These are phyloP conservation scores for Nasonia longicornis DNA, from an alignment of 1,140 invertebrate species.

Conservation along the genomic window DNA sequence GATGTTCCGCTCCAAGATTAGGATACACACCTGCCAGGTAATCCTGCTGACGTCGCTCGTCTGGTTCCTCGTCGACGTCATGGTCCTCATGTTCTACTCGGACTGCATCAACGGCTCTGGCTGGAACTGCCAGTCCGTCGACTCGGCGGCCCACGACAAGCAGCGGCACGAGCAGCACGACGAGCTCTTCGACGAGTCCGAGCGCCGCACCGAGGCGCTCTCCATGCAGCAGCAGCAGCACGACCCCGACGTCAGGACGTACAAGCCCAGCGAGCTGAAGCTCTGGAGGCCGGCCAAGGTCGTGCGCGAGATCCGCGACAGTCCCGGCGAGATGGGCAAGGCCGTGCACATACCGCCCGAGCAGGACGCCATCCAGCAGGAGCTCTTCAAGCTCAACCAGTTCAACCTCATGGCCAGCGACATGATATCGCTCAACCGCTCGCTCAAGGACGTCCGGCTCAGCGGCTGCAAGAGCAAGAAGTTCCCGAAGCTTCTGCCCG, in stretches of 20 bases:
- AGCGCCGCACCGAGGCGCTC: conserved; percentile 27
- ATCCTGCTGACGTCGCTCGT: conserved; percentile 94
- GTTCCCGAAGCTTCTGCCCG: conserved; percentile 83
- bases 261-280: conserved; percentile 71
- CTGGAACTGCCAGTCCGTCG: conserved; percentile 70
- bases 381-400: conserved; percentile 97
- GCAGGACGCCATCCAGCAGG: conserved; percentile 88
- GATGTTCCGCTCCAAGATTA: conserved; percentile 88
- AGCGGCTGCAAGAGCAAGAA: conserved; percentile 84
- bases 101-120: conserved; percentile 84
- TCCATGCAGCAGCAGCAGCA: background rate
- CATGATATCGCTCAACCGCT: conserved; percentile 96
- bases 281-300: conserved; percentile 80
- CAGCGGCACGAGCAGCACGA: conserved; percentile 40
- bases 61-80: conserved; percentile 94
- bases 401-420: conserved; percentile 99
- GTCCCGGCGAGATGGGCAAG: conserved; percentile 89
- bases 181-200: conserved; percentile 42
- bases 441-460: conserved; percentile 93
- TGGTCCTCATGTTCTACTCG: conserved; percentile 92
- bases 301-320: conserved; percentile 76
- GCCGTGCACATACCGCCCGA: conserved; percentile 88
- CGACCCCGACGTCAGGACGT: conserved; percentile 53
- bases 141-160: conserved; percentile 44
- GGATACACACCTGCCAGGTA: conserved; percentile 94